phyloP scores from a whole-genome alignment of 53 echinoderm and acorn worm species.

The Hippasteria phrygiana region DNA sequence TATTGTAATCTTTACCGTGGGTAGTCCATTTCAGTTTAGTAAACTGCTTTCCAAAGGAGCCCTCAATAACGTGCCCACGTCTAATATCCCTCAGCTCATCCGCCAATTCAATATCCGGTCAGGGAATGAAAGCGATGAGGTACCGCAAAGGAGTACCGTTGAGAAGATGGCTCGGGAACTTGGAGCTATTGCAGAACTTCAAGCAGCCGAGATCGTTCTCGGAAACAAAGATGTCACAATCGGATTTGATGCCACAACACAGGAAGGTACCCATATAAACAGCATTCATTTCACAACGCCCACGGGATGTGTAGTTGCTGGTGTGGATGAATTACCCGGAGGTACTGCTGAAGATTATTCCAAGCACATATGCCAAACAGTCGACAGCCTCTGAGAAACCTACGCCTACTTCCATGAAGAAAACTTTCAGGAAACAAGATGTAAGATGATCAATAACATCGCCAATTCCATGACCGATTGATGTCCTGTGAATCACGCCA shows the following conservation, averaged over 20 bases:
- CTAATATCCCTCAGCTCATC: constrained; percentile 34
- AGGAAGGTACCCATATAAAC: constrained; percentile 57
- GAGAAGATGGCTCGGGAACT: constrained; percentile 55
- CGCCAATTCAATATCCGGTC: constrained; percentile 25
- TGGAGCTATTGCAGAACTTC: constrained; percentile 25
- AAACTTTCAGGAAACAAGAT: background rate
- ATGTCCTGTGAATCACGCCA: background rate
- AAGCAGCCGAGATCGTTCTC: constrained; percentile 41
- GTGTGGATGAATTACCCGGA: constrained; percentile 65
- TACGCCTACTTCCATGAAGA: background rate
- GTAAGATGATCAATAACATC: constrained; percentile 39
- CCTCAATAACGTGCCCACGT: constrained; percentile 68
- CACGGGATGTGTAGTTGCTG: constrained; percentile 29
- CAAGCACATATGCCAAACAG: constrained; percentile 2
- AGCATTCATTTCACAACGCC: constrained; percentile 64
- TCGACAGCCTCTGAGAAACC: no score
- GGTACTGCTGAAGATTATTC: constrained; percentile 45
- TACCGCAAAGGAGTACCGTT: constrained; percentile 55
- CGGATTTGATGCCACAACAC: constrained; percentile 63
- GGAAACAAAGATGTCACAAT: constrained; percentile 38
- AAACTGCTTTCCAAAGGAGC: no score
- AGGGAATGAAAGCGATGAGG: constrained; percentile 18
- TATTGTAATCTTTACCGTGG: no score
- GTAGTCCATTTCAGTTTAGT: no score
- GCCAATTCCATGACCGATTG: constrained; percentile 38